Conservation (phyloP, 2,888 invertebrate genomes). For the Polydesmus complanatus region DNA sequence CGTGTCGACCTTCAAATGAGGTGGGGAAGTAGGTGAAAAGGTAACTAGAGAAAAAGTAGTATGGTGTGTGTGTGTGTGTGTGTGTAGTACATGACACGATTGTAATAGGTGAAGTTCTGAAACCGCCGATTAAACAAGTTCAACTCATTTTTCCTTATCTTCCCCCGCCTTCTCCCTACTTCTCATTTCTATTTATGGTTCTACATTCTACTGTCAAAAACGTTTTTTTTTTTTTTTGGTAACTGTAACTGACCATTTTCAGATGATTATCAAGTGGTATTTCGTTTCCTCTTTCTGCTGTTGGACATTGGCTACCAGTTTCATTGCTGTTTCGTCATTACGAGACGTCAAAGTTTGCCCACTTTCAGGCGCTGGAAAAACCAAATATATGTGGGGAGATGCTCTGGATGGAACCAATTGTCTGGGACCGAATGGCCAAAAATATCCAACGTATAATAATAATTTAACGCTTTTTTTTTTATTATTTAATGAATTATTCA, state of each 20-base stretch:
- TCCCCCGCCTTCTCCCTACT: neutral
- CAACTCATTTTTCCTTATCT: neutral
- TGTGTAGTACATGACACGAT: too few relatives aligned
- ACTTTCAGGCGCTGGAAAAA: slow-evolving; percentile 13
- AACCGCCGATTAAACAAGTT: neutral
- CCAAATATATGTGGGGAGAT: slow-evolving; percentile 65
- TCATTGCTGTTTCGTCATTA: too few relatives aligned
- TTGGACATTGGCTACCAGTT: neutral
- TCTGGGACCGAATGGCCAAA: slow-evolving; percentile 63
- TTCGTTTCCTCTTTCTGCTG: neutral
- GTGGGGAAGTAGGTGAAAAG: neutral
- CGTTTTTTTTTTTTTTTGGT: neutral
- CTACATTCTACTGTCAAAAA: neutral
- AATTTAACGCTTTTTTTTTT: too few relatives aligned
- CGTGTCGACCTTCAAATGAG: neutral
- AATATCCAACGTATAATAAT: slow-evolving; percentile 60
- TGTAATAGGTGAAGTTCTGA: too few relatives aligned
- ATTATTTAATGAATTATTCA: too few relatives aligned
- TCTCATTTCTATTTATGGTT: neutral
- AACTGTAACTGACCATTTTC: neutral
- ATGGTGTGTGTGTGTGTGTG: too few relatives aligned
- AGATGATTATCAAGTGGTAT: neutral
- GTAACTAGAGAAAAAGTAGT: neutral
- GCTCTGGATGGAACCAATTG: slow-evolving; percentile 68
- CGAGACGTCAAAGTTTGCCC: slow-evolving; percentile 3